A percentile compares a stretch with the other conserved stretches of the same genome.
phyloP scores from a whole-genome alignment of 2,113 vertebrate genomes.

The Etheostoma spectabile region DNA sequence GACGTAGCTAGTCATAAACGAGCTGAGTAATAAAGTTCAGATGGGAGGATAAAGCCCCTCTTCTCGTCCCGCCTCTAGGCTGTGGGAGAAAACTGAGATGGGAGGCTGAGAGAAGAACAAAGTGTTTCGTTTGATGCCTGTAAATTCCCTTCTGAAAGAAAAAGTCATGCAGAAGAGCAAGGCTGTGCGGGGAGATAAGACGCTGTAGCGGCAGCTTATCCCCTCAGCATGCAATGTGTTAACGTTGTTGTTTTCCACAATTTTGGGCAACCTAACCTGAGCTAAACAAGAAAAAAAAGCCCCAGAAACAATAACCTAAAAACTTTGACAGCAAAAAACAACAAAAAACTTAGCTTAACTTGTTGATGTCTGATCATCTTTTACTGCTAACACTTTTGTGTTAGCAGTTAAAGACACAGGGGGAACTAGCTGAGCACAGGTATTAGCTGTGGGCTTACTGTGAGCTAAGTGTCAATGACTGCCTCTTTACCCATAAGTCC shows the following conservation, averaged over 20 bases:
- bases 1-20: constrained; percentile 48
- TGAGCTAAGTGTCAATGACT: not conserved
- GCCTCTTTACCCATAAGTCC: constrained; percentile 27
- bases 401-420: not conserved
- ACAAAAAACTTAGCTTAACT: not conserved
- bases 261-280: not conserved
- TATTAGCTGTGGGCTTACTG: not conserved
- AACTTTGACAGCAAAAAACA: not conserved
- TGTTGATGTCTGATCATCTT: not conserved
- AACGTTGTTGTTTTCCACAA: not conserved
- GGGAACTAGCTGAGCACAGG: not conserved
- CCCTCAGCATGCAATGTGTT: constrained; percentile 12
- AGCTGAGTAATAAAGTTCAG: constrained; percentile 69
- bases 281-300: not conserved
- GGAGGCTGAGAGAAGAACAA: constrained; percentile 52
- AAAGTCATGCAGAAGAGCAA: constrained; percentile 40
- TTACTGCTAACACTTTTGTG: not conserved
- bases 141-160: constrained; percentile 57
- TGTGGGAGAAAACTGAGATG: constrained; percentile 50
- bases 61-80: constrained; percentile 26
- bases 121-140: constrained; percentile 54
- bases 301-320: not conserved
- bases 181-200: constrained; percentile 35
- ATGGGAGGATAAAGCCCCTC: constrained; percentile 45
- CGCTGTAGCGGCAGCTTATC: constrained; percentile 35